These are phyloP conservation scores for Pollimyrus isidori DNA, from an alignment of 2,113 vertebrate genomes.

Conservation along the genomic window DNA sequence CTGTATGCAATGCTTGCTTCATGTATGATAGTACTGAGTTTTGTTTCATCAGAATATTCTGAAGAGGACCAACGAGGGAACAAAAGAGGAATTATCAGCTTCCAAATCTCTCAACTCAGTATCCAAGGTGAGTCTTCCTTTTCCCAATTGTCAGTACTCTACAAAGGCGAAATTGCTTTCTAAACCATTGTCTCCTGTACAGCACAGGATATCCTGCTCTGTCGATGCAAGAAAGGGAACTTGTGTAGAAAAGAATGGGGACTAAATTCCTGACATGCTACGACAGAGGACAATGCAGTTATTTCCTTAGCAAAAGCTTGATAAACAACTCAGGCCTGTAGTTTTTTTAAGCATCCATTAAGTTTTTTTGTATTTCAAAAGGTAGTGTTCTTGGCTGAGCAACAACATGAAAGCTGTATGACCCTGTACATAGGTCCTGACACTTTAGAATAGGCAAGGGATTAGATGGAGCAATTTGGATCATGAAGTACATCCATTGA, in stretches of 20 bases:
- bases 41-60: constrained; percentile 67
- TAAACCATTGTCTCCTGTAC: background rate
- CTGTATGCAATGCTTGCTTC: background rate
- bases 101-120: constrained; percentile 69
- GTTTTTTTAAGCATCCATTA: background rate
- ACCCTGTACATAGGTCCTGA: background rate
- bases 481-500: background rate
- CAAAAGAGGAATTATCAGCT: constrained; percentile 65
- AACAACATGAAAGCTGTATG: background rate
- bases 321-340: background rate
- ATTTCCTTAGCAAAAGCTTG: background rate
- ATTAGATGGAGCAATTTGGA: background rate
- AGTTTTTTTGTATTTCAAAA: background rate
- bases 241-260: background rate
- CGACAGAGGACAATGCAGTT: background rate
- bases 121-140: constrained; percentile 65
- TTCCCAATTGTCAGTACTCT: background rate
- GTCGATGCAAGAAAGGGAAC: background rate
- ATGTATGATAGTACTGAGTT: background rate
- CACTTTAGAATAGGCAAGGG: background rate
- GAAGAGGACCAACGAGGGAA: constrained; percentile 67
- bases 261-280: background rate
- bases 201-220: background rate
- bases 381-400: background rate
- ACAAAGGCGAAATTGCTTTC: background rate